Base-by-base conservation (phyloP, 2,113 vertebrate genomes). In the Excalfactoria chinensis region DNA sequence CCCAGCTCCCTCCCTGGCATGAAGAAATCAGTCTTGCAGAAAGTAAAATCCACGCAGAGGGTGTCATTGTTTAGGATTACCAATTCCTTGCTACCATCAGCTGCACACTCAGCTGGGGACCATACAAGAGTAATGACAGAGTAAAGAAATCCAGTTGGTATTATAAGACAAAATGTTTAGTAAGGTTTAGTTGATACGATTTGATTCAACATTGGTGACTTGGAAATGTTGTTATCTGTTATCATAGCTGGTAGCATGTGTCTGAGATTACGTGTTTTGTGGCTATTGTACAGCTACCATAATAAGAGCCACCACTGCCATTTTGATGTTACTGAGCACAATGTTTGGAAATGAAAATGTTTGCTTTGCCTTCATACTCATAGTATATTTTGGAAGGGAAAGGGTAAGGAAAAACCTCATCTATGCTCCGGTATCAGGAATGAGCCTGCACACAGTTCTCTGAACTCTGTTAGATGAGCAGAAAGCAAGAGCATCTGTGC, bases 1-100 rank as follows among this genome's bases (percentile, higher is more conserved):
- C 72, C 76, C 74, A n/a, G n/a, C 55, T 67, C 82, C 68, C 88
- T 89, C 90, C 75, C 90, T 91, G 82, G 43, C 64, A 43, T 13
- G 59, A 69, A 88, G 64, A 70, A 80, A 89, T 56, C 67, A 66
- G 81, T 64, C 56, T 71, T 64, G 35, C 75, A 95, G 64, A 64
- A 68, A 46, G 25, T 26, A 32, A 84, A 88, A 83, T 62, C 82
- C 66, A 53, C 41, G 69, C n/a, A 32, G 58, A 67, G 90, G 56
- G 58, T 81, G 79, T 44, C 86, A 64, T 84, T 69, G 58, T 69
- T 95, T 68, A 46, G 51, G 91, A 75, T 79, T 59, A 87, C 11
- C 32, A 3, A 70, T 55, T 87, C 63, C 46, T 69, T 92, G 37
- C 19, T 77, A 43, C 60, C 40, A n/a, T 43, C 46, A 43, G 48